phyloP scores from a whole-genome alignment of 2,888 invertebrate species.

The Psylliodes chrysocephalus region DNA sequence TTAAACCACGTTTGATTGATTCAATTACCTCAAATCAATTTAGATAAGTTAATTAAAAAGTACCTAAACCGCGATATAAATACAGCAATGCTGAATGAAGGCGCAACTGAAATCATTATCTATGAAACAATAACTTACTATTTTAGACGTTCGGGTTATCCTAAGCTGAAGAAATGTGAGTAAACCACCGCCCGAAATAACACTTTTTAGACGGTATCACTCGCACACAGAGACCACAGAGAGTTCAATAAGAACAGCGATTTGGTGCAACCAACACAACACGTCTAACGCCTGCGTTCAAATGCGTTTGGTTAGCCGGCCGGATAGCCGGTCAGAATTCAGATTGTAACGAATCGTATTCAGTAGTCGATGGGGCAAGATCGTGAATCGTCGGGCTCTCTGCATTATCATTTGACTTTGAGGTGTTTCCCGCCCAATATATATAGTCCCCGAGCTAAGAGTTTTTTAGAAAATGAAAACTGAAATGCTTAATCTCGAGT shows the following conservation, averaged over 20 bases:
- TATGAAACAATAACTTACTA: conserved; percentile 6
- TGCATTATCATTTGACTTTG: neutral
- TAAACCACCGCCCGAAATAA: conserved; percentile 45
- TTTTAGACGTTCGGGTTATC: neutral
- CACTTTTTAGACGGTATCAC: conserved; percentile 41
- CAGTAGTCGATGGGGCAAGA: neutral
- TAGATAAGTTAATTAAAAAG: neutral
- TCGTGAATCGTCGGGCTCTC: neutral
- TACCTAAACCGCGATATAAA: neutral
- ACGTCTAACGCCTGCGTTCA: conserved; percentile 45
- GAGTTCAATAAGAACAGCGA: conserved; percentile 43
- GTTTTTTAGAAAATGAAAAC: too few species aligned
- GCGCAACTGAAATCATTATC: neutral
- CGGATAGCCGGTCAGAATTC: too few species aligned
- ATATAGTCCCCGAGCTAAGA: neutral
- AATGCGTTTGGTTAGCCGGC: conserved; percentile 38
- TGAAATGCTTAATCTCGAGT: too few species aligned
- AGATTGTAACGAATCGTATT: neutral
- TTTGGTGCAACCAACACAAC: conserved; percentile 28
- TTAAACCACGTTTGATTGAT: neutral
- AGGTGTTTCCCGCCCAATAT: neutral
- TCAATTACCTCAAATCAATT: neutral
- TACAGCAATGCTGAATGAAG: conserved; percentile 1
- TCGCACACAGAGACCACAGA: conserved; percentile 44
- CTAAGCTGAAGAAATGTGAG: neutral